Evolutionary conservation across 35 echinoderm and acorn worm species (phyloP).

Genomic region (Lytechinus pictus): DNA sequence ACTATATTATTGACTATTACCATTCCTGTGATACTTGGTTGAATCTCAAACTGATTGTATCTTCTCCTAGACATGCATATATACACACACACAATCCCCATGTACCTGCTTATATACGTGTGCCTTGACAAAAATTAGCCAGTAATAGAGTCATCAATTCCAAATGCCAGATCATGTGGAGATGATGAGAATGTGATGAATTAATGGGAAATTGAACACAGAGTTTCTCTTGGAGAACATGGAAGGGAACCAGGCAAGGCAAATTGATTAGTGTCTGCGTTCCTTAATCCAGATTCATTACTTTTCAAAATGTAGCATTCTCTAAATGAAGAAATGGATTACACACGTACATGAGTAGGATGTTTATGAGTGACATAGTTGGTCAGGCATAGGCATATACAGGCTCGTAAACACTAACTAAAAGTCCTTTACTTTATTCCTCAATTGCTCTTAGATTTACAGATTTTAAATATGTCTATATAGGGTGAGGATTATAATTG

Average conservation of each 20-base stretch:
- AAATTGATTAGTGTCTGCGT: conserved; percentile 12
- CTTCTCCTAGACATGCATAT: background rate
- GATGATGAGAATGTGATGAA: conserved; percentile 18
- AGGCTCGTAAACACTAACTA: background rate
- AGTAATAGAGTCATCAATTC: conserved; percentile 13
- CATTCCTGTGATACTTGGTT: background rate
- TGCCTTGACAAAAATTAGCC: background rate
- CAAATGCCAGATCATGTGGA: background rate
- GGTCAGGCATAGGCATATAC: background rate
- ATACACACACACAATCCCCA: background rate
- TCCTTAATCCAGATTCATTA: background rate
- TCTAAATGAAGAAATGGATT: background rate
- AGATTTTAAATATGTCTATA: too few species aligned
- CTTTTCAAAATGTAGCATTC: conserved; percentile 11
- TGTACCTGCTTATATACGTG: background rate
- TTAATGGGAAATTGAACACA: conserved; percentile 13
- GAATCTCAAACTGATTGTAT: background rate
- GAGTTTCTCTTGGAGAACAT: background rate
- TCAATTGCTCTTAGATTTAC: background rate
- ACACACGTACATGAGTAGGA: background rate
- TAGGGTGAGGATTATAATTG: too few species aligned
- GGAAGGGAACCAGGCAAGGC: background rate
- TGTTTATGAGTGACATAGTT: background rate
- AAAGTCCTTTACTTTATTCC: background rate
- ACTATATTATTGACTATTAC: background rate